Evolutionary conservation across 2,113 vertebrate genomes (phyloP).

Genomic region (Cheirogaleus medius): DNA sequence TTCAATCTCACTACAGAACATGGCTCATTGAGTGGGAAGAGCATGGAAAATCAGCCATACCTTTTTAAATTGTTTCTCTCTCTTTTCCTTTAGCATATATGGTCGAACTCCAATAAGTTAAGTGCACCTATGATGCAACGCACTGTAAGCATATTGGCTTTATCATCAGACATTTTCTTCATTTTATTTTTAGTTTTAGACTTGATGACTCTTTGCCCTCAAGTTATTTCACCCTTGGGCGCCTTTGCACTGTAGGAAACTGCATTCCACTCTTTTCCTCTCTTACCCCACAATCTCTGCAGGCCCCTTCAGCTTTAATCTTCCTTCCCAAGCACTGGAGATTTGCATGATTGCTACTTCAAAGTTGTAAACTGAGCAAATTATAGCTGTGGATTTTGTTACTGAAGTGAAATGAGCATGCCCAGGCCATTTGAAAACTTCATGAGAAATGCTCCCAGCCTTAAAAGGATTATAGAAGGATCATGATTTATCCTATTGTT

Average conservation of each 20-base stretch:
- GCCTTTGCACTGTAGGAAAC: background rate
- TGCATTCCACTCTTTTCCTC: background rate
- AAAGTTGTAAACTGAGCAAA: slow-evolving; percentile 45
- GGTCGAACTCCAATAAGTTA: background rate
- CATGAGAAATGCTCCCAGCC: background rate
- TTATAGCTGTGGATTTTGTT: background rate
- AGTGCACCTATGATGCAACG: background rate
- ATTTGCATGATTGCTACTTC: background rate
- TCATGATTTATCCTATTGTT: slow-evolving; percentile 21
- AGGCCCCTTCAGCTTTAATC: background rate
- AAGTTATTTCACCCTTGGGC: background rate
- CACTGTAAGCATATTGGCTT: background rate
- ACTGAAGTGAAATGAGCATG: background rate
- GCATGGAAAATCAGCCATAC: background rate
- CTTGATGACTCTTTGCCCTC: background rate
- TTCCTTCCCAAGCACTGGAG: background rate
- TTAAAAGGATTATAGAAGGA: background rate
- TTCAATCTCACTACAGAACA: background rate
- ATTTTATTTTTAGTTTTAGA: background rate
- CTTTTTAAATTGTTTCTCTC: background rate
- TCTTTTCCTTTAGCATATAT: background rate
- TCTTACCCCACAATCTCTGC: background rate
- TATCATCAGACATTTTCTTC: background rate
- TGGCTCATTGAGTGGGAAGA: background rate
- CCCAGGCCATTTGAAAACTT: background rate